Conservation (phyloP, 2,797 vertebrate genomes). For the Gymnopithys bicolor region DNA sequence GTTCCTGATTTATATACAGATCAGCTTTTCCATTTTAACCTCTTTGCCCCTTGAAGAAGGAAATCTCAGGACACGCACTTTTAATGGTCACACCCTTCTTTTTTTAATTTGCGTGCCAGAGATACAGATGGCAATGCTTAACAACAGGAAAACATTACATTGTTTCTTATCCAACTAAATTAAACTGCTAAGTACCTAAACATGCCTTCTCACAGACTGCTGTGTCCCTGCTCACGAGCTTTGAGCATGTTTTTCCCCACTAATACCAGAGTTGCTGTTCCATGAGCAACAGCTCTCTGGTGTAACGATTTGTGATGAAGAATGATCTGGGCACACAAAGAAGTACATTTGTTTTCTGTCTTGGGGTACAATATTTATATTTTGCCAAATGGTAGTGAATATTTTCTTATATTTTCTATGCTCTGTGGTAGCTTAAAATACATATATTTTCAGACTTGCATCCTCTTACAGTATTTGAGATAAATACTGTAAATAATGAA, state of each 20-base stretch:
- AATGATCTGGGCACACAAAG: slow-evolving; percentile 14
- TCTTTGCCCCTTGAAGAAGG: slow-evolving; percentile 64
- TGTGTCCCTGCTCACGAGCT: background rate
- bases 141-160: slow-evolving; percentile 61
- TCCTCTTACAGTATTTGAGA: background rate
- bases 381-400: slow-evolving; percentile 59
- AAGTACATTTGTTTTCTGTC: slow-evolving; percentile 35
- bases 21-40: slow-evolving; percentile 58
- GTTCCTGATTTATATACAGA: slow-evolving; percentile 52
- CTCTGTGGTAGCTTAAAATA: slow-evolving; percentile 23
- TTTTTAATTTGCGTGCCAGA: slow-evolving; percentile 62
- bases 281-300: background rate
- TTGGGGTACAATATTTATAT: slow-evolving; percentile 13
- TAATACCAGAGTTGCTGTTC: slow-evolving; percentile 25
- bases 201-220: slow-evolving; percentile 7
- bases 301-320: background rate
- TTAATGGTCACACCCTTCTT: slow-evolving; percentile 60
- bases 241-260: background rate
- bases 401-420: slow-evolving; percentile 40
- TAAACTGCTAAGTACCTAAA: slow-evolving; percentile 51
- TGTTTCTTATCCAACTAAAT: slow-evolving; percentile 56
- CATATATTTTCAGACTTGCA: background rate
- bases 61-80: slow-evolving; percentile 49
- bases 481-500: background rate
- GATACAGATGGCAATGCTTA: slow-evolving; percentile 67